phyloP scores from a whole-genome alignment of 2,113 vertebrate genomes.

The Heteronetta atricapilla region DNA sequence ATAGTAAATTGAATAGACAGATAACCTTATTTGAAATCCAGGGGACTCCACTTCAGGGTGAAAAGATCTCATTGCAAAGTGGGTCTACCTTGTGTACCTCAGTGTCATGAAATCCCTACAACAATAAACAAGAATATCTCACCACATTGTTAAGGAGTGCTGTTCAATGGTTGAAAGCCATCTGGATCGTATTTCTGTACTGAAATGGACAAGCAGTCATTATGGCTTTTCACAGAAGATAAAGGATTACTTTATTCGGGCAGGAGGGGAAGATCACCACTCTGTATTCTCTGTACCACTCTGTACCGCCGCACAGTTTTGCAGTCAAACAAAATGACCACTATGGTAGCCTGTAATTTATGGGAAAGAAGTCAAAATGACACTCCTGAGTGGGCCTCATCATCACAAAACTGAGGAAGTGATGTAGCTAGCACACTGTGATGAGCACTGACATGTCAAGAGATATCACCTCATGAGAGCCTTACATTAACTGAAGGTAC shows the following conservation, averaged over 20 bases:
- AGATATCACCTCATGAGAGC: background rate
- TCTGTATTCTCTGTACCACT: background rate
- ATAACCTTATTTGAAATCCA: background rate
- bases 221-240: background rate
- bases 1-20: background rate
- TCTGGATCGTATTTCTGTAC: background rate
- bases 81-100: background rate
- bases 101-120: background rate
- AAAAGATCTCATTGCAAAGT: background rate
- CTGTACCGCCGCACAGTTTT: background rate
- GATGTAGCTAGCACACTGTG: background rate
- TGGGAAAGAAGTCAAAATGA: background rate
- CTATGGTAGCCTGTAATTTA: rapidly evolving
- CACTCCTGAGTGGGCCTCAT: background rate
- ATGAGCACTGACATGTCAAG: rapidly evolving
- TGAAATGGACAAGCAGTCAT: background rate
- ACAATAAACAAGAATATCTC: background rate
- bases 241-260: background rate
- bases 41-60: background rate
- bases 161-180: background rate
- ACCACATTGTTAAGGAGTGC: background rate
- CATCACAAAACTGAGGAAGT: no score
- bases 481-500: background rate
- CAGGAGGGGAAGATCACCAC: background rate
- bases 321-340: background rate